phyloP scores from a whole-genome alignment of 1,140 invertebrate genomes.

The Scaptomyza graminum region DNA sequence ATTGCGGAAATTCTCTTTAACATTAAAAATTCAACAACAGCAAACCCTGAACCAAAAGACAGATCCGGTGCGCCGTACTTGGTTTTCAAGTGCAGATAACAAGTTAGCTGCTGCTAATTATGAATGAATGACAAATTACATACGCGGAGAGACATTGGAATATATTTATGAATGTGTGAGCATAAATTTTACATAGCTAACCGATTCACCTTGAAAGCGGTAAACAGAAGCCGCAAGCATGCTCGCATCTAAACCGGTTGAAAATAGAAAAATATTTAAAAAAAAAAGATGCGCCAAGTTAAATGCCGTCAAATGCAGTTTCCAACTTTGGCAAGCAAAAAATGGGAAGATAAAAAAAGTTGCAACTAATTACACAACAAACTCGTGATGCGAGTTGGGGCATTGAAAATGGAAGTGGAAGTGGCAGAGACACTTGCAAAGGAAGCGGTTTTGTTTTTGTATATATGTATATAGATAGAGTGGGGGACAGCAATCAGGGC shows the following conservation, averaged over 20 bases:
- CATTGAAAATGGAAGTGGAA: constrained; percentile 7
- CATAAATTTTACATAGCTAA: constrained; percentile 18
- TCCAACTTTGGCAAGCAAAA: constrained; percentile 20
- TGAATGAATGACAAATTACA: constrained; percentile 52
- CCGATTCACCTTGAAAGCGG: constrained; percentile 40
- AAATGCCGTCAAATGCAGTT: constrained; percentile 17
- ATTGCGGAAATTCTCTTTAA: constrained; percentile 20
- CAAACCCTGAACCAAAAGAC: neutral
- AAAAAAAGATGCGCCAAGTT: constrained; percentile 23
- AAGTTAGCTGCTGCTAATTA: constrained; percentile 60
- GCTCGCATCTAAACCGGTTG: constrained; percentile 35
- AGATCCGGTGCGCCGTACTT: neutral
- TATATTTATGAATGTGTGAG: constrained; percentile 4
- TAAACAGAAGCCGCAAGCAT: constrained; percentile 23
- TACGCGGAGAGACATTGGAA: neutral
- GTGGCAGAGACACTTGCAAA: constrained; percentile 7
- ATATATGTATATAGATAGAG: neutral
- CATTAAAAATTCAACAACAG: constrained; percentile 27
- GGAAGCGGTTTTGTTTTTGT: constrained; percentile 2
- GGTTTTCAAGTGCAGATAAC: constrained; percentile 59
- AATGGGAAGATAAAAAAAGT: neutral
- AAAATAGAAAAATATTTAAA: constrained; percentile 10
- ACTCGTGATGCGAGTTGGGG: constrained; percentile 4
- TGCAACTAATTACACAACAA: constrained; percentile 45
- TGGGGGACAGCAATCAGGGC: constrained; percentile 14